phyloP scores from a whole-genome alignment of 2,797 vertebrate genomes.

The Miopithecus talapoin region DNA sequence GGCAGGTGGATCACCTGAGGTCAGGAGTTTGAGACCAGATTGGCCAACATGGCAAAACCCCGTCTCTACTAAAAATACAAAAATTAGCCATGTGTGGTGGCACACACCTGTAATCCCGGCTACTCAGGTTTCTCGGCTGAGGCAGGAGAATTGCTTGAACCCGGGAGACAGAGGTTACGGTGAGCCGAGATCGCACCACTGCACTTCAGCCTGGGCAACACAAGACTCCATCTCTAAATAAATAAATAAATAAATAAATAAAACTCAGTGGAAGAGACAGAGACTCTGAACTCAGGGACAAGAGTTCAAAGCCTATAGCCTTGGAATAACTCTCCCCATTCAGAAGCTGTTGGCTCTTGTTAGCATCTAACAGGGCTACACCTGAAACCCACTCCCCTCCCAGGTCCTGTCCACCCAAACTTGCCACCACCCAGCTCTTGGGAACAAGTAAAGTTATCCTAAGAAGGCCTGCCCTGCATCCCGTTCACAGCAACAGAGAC shows the following conservation, averaged over 20 bases:
- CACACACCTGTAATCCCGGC: neutral
- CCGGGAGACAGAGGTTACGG: neutral
- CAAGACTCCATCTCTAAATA: neutral
- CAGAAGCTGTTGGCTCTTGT: neutral
- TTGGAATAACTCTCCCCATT: neutral
- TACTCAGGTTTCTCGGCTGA: neutral
- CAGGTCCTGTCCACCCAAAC: neutral
- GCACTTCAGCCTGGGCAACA: neutral
- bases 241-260: neutral
- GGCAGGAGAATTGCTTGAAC: neutral
- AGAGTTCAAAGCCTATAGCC: neutral
- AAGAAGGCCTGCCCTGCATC: neutral
- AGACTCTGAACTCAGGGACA: neutral
- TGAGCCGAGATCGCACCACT: neutral
- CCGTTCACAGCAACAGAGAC: slow-evolving; percentile 36
- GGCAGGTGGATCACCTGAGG: neutral
- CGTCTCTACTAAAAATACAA: neutral
- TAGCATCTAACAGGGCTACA: neutral
- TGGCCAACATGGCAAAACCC: neutral
- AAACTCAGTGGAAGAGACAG: neutral
- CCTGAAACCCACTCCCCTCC: neutral
- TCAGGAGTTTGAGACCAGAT: neutral
- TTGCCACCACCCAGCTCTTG: neutral
- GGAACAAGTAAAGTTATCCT: neutral
- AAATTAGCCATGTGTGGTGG: neutral